A percentile compares a stretch with the other conserved stretches of the same genome.
Evolutionary conservation across 2,888 invertebrate species (phyloP).

Genomic region (Empis livida): DNA sequence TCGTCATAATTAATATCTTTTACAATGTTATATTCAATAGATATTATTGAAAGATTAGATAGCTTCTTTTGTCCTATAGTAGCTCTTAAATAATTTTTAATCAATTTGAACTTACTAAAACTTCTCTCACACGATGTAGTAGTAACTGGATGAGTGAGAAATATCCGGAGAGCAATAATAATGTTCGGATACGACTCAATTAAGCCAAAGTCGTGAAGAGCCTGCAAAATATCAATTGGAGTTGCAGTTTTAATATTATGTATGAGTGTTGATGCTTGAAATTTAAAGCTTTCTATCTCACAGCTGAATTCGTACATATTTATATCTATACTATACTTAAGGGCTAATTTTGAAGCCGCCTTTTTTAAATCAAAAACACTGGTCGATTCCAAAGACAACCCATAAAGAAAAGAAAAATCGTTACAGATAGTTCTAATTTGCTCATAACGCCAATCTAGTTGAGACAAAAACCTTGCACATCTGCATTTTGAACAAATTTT

Average conservation of each 20-base stretch:
- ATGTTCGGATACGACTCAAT: not conserved
- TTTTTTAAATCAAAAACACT: not conserved
- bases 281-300: slow-evolving; percentile 1
- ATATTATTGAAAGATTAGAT: not conserved
- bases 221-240: not conserved
- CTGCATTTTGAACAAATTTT: not conserved
- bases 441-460: not conserved
- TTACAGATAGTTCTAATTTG: not conserved
- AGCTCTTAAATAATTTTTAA: not conserved
- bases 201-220: not conserved
- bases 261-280: not conserved
- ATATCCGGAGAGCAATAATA: not conserved
- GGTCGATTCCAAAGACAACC: not conserved
- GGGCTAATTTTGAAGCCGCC: not conserved
- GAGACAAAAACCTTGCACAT: not conserved
- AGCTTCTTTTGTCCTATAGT: not conserved
- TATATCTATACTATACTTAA: not conserved
- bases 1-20: not conserved
- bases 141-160: not conserved
- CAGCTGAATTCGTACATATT: slow-evolving; percentile 1
- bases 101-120: not conserved
- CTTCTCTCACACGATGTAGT: not conserved
- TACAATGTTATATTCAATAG: not conserved
- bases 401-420: not conserved
- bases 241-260: slow-evolving; percentile 1